Evolutionary conservation across 2,113 vertebrate genomes (phyloP).

Genomic region (Calyptommatus sinebrachiatus): DNA sequence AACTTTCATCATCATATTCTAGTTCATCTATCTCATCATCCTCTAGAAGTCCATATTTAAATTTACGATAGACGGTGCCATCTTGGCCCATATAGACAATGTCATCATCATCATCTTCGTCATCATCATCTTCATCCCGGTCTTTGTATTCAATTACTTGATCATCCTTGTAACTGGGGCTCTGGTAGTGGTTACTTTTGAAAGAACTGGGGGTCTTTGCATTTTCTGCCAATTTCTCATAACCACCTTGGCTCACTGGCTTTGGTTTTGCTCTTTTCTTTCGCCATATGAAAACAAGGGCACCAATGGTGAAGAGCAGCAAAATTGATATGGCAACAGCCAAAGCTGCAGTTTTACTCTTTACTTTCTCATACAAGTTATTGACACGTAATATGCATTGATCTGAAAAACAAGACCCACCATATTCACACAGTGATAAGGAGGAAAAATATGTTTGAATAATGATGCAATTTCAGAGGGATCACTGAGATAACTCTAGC

Average conservation of each 20-base stretch:
- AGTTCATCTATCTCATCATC: conserved; percentile 83
- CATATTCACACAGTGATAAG: background rate
- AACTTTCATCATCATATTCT: conserved; percentile 92
- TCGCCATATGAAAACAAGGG: conserved; percentile 72
- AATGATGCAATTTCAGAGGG: background rate
- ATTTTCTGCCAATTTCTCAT: conserved; percentile 77
- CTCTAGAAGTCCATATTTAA: conserved; percentile 86
- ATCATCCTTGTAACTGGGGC: conserved; percentile 72
- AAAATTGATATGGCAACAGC: conserved; percentile 67
- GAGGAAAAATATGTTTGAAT: background rate
- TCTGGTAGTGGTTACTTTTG: conserved; percentile 59
- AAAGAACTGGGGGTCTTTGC: conserved; percentile 56
- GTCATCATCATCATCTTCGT: conserved; percentile 83
- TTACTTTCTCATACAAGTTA: conserved; percentile 23
- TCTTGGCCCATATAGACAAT: conserved; percentile 94
- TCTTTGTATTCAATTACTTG: conserved; percentile 81
- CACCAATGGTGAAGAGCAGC: conserved; percentile 71
- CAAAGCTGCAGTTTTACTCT: conserved; percentile 45
- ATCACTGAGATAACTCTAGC: background rate
- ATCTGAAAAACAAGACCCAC: conserved; percentile 58
- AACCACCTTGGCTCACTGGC: conserved; percentile 64
- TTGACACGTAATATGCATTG: conserved; percentile 76
- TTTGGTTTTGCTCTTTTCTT: conserved; percentile 62
- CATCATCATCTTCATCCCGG: conserved; percentile 69
- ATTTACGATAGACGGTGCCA: conserved; percentile 88